Conservation (phyloP, 2,888 invertebrate species). For the Drosophila atroscutellata region DNA sequence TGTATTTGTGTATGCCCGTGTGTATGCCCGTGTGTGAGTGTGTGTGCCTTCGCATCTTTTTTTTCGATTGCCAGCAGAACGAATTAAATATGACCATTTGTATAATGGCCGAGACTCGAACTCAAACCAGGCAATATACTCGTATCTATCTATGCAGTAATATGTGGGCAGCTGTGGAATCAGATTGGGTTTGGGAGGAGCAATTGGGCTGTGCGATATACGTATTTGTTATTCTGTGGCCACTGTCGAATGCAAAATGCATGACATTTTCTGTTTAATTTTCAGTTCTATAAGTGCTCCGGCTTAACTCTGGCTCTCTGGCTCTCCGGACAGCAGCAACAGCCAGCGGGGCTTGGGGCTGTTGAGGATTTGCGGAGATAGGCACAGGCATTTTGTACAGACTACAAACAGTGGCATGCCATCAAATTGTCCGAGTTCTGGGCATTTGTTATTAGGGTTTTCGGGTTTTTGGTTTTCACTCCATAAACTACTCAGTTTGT, state of each 20-base stretch:
- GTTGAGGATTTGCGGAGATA: conserved; percentile 40
- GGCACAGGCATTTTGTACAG: conserved; percentile 22
- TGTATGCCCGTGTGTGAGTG: conserved; percentile 9
- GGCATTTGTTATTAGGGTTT: conserved; percentile 4
- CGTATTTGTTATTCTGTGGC: conserved; percentile 51
- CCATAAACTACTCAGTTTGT: conserved; percentile 34
- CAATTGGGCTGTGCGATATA: conserved; percentile 19
- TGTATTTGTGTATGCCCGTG: conserved; percentile 7
- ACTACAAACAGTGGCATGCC: conserved; percentile 1
- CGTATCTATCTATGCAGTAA: conserved; percentile 30
- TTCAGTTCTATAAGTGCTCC: conserved; percentile 65
- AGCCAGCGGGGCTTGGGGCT: conserved; percentile 15
- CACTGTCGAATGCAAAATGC: conserved; percentile 72
- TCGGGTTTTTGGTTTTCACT: conserved; percentile 35
- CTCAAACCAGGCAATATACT: conserved; percentile 27
- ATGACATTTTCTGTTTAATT: conserved; percentile 78
- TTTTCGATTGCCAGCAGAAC: conserved; percentile 76
- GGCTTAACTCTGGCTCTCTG: conserved; percentile 61
- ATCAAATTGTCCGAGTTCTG: conserved; percentile 11
- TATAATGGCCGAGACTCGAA: conserved; percentile 65
- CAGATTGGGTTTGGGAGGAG: conserved; percentile 1
- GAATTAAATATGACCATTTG: conserved; percentile 82
- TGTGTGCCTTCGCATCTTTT: conserved; percentile 34
- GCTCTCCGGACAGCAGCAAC: conserved; percentile 27
- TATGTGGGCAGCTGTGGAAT: conserved; percentile 38